Conservation (phyloP, 2,113 vertebrate species). For the Sardina pilchardus region DNA sequence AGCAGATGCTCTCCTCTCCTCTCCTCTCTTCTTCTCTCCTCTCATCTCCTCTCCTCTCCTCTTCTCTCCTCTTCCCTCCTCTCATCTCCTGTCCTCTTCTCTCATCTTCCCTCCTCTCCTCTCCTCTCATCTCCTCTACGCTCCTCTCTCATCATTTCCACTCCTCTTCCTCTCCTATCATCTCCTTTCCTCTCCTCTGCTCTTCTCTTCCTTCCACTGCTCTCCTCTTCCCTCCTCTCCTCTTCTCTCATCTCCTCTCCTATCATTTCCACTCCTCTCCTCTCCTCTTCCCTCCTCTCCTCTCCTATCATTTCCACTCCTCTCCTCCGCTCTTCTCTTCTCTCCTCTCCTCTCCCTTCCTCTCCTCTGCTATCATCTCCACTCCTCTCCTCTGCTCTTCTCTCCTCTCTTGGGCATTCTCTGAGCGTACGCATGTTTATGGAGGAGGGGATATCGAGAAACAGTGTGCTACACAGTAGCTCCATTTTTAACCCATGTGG, state of each 20-base stretch:
- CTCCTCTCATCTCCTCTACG: background rate
- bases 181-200: background rate
- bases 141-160: background rate
- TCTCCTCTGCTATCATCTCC: background rate
- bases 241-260: background rate
- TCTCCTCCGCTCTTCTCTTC: background rate
- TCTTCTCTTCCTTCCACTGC: background rate
- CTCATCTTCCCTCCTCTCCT: background rate
- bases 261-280: background rate
- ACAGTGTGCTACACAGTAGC: background rate
- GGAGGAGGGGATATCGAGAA: background rate
- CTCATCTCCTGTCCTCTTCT: background rate
- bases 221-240: constrained; percentile 1
- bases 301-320: background rate
- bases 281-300: background rate
- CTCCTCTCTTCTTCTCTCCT: constrained; percentile 17
- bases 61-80: background rate
- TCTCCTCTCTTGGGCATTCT: background rate
- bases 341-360: background rate
- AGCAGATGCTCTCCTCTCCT: constrained; percentile 32
- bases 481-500: background rate
- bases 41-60: background rate
- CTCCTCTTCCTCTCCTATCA: background rate
- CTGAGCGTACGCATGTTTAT: background rate
- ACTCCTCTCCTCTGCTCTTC: background rate